Evolutionary conservation across 2,113 vertebrate species (phyloP), one percentile per base, ranked within the genome.

Genomic region (Nanger granti): DNA sequence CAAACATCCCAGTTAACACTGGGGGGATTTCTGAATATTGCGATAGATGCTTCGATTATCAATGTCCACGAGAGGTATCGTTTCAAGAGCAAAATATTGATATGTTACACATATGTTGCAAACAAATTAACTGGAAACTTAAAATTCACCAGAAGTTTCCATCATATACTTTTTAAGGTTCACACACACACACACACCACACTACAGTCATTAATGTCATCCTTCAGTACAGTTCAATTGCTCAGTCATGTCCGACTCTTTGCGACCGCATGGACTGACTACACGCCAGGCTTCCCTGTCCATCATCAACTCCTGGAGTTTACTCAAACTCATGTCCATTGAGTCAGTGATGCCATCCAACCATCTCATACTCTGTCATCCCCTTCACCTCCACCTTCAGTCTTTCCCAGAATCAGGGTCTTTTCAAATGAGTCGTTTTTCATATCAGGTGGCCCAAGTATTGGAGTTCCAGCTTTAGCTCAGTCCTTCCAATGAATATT

Each of bases 121-220:
- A 22, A 20, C 26, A 93, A 57, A 94, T 91, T 62, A 93, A 97
- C 11, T 87, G 55, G 57, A 83, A 86, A 88, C n/a, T 95, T 90
- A 83, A 73, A 95, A 80, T 86, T 31, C 31, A 76, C 4, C 44
- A 47, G 37, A 89, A 13, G 3, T 60, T 29, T 69, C 52, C 79
- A 20, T 80, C 24, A 20, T n/a, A 44, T 85, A 84, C 11, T 24
- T 87, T 92, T 91, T 87, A 57, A 14, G 69, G 31, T 95, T 93
- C 52, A 3, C 41, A 54, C 7, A 62, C 18, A 87, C 41, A 85
- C 29, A 29, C 47, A 37, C 62, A 62, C 22, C 8, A 28, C 24
- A 76, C 28, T 41, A 60, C 22, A 28, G 22, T 24, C 82, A 84
- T 22, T 55, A 79, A 79, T 44, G 37, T 79, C 37, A 79, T 28